Conservation (phyloP, 2,113 vertebrate species). For the Phalacrocorax brasilianus region DNA sequence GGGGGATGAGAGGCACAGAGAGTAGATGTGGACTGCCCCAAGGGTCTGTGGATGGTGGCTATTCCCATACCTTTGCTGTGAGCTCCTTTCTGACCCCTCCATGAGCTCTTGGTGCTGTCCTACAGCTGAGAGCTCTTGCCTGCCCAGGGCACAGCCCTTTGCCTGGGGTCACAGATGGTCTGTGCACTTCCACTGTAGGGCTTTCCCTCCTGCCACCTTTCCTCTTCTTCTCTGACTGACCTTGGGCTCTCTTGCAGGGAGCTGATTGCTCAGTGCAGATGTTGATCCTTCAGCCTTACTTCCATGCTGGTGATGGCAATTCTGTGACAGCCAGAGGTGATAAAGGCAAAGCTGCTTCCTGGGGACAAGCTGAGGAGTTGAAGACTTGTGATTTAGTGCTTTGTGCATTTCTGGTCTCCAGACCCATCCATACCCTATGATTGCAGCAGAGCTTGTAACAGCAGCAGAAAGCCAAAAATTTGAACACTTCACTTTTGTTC, state of each 20-base stretch:
- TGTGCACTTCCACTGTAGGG: not conserved
- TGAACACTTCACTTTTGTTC: not conserved
- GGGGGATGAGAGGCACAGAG: not conserved
- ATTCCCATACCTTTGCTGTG: not conserved
- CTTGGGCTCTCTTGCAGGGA: not conserved
- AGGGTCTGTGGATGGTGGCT: fast-evolving
- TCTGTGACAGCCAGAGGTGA: not conserved
- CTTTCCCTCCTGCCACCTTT: not conserved
- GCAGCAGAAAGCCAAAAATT: not conserved
- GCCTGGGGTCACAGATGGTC: not conserved
- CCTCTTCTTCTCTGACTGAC: not conserved
- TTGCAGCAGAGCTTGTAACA: not conserved
- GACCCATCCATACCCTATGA: not conserved
- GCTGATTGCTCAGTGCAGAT: not conserved
- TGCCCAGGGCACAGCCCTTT: not conserved
- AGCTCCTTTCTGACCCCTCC: not conserved
- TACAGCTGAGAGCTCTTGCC: not conserved
- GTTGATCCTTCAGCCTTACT: not conserved
- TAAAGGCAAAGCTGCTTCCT: not conserved
- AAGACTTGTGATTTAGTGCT: not conserved
- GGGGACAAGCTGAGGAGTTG: not conserved
- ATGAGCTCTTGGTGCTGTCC: not conserved
- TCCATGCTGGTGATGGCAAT: not conserved
- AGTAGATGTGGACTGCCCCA: not conserved
- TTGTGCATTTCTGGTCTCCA: not conserved